Conservation (phyloP, 2,888 invertebrate species). For the Rhopalosiphum nymphaeae region DNA sequence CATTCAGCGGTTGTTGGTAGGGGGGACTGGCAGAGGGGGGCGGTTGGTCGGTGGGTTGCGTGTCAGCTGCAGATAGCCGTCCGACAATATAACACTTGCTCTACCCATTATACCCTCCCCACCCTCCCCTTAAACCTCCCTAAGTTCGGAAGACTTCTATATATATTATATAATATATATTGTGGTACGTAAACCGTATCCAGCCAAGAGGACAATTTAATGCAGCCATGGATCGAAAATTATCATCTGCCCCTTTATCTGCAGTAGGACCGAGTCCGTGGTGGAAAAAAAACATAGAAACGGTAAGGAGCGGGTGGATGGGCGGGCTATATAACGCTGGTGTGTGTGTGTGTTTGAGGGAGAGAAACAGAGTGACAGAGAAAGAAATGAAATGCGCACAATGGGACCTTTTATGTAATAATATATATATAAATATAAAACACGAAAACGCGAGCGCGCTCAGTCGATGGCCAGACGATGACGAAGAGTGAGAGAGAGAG, state of each 20-base stretch:
- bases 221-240: constrained; percentile 61
- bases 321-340: neutral
- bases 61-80: constrained; percentile 65
- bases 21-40: neutral
- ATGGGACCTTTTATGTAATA: constrained; percentile 34
- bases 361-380: neutral
- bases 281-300: neutral
- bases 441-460: neutral
- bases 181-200: constrained; percentile 51
- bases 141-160: neutral
- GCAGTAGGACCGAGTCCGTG: constrained; percentile 8
- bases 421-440: neutral
- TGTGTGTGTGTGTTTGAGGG: neutral
- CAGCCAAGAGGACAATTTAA: constrained; percentile 61
- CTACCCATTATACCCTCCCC: constrained; percentile 28
- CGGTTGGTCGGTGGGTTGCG: constrained; percentile 34
- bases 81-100: constrained; percentile 65
- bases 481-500: neutral
- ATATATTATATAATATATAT: constrained; percentile 24
- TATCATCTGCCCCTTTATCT: constrained; percentile 59
- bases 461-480: neutral
- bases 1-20: neutral
- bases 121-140: neutral
- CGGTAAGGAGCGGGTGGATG: neutral
- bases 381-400: constrained; percentile 10